phyloP scores from a whole-genome alignment of 2,888 invertebrate genomes.

The Drosophila pseudotakahashii region DNA sequence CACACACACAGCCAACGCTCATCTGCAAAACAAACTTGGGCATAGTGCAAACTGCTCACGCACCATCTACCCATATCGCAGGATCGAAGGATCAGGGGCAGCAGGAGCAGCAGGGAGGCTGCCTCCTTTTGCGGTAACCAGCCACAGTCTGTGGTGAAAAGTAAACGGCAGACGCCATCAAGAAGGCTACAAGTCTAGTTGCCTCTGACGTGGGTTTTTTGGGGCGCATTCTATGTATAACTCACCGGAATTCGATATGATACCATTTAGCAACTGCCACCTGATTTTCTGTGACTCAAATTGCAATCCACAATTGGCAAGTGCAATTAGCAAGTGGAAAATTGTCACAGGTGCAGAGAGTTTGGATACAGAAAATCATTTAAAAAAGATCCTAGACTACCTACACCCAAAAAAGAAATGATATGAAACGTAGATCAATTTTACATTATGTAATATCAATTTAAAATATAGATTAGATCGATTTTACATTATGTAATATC shows the following conservation, averaged over 20 bases:
- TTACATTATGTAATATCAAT: too few species aligned
- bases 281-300: slow-evolving; percentile 29
- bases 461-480: too few species aligned
- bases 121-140: slow-evolving; percentile 37
- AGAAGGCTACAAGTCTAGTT: slow-evolving; percentile 36
- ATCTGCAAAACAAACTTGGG: slow-evolving; percentile 64
- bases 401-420: too few species aligned
- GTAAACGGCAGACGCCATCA: slow-evolving; percentile 36
- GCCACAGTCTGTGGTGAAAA: slow-evolving; percentile 39
- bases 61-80: slow-evolving; percentile 47
- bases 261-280: background rate
- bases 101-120: background rate
- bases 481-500: too few species aligned
- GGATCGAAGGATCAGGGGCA: slow-evolving; percentile 2
- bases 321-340: slow-evolving; percentile 35
- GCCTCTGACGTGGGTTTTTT: background rate
- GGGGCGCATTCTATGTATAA: slow-evolving; percentile 12
- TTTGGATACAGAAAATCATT: background rate
- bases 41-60: slow-evolving; percentile 48
- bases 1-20: slow-evolving; percentile 33
- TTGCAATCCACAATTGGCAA: slow-evolving; percentile 34
- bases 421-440: too few species aligned
- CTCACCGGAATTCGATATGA: slow-evolving; percentile 18
- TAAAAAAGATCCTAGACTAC: too few species aligned
- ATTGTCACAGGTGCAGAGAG: slow-evolving; percentile 14